Evolutionary conservation across 2,888 invertebrate species (phyloP), one percentile per base, ranked within the genome.

Genomic region (Liopterus haemorrhoidalis): DNA sequence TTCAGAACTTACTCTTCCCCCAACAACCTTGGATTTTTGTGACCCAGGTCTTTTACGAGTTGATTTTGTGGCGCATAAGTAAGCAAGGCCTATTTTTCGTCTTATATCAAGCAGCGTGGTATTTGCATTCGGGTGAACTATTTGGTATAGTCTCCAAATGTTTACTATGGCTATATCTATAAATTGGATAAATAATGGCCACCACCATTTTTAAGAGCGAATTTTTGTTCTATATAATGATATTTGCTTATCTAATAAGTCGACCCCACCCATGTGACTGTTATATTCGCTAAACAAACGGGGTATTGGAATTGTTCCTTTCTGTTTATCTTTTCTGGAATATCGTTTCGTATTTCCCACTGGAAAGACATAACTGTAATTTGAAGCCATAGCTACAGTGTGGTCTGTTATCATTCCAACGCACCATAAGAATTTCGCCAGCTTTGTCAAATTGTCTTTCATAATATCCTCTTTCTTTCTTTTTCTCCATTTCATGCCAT

Each of bases 181-280:
- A 28, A 48, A 35, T 45, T 45, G 44, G 6, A 41, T 48, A 35
- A 48, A 44, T 41, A 48, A 30, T 27, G 44, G 45, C 44, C 48
- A 48, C 40, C 42, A 46, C 43, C 33, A 37, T 30, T 49, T 49
- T 33, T 49, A 42, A 24, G 38, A 41, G 4, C 39, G 21, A 30
- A 45, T 39, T 31, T 25, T 31, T 25, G 31, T 42, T 42, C 35
- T 46, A 25, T 42, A 46, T 9, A 41, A 22, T 21, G 40, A 44
- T 14, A 49, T 31, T 32, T 37, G 35, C 22, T 46, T 41, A 33
- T 49, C 46, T 32, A 42, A 32, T 11, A 46, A 20, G 30, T 42
- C 46, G 9, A 49, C 41, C 4, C 35, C 46, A 33, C 48, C 42
- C 47, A 48, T 48, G 18, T 41, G 12, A 18, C 12, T 22, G 18